A percentile compares a stretch with the other conserved stretches of the same genome.
These are phyloP conservation scores for Catostomus latipinnis DNA, from an alignment of 2,797 vertebrate genomes.

Conservation along the genomic window DNA sequence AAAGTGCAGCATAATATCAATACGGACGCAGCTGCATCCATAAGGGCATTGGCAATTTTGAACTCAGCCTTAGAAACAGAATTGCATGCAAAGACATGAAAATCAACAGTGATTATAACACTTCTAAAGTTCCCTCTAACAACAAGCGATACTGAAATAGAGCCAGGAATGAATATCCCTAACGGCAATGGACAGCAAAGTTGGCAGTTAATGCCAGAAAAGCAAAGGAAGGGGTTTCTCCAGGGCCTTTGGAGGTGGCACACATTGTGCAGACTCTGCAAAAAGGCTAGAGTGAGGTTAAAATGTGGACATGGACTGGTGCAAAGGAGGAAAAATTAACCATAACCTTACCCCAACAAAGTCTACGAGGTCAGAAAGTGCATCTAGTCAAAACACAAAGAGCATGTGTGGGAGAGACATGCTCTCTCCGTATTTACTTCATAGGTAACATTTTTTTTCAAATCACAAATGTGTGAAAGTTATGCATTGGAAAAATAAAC, in stretches of 20 bases:
- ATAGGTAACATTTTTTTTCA: background rate
- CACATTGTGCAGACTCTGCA: constrained; percentile 6
- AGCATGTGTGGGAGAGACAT: constrained; percentile 20
- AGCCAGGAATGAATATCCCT: background rate
- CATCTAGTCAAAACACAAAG: constrained; percentile 30
- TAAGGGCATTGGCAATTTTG: too few relatives aligned
- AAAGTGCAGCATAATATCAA: too few relatives aligned
- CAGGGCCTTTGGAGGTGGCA: background rate
- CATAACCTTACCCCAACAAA: constrained; percentile 14
- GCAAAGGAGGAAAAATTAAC: background rate
- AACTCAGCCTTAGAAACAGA: background rate
- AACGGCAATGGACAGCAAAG: background rate
- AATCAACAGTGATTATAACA: background rate
- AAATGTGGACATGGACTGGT: background rate
- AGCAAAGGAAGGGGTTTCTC: constrained; percentile 20
- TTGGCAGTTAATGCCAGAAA: constrained; percentile 1
- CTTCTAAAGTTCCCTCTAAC: background rate
- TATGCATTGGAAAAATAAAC: background rate
- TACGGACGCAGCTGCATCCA: too few relatives aligned
- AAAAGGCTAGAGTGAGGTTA: constrained; percentile 12
- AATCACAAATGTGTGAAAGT: background rate
- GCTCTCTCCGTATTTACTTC: constrained; percentile 5
- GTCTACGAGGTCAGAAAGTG: constrained; percentile 35
- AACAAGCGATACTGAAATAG: constrained; percentile 9
- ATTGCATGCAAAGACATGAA: background rate